These are phyloP conservation scores for Globodera rostochiensis DNA, from an alignment of 1,140 invertebrate genomes.

Conservation along the genomic window DNA sequence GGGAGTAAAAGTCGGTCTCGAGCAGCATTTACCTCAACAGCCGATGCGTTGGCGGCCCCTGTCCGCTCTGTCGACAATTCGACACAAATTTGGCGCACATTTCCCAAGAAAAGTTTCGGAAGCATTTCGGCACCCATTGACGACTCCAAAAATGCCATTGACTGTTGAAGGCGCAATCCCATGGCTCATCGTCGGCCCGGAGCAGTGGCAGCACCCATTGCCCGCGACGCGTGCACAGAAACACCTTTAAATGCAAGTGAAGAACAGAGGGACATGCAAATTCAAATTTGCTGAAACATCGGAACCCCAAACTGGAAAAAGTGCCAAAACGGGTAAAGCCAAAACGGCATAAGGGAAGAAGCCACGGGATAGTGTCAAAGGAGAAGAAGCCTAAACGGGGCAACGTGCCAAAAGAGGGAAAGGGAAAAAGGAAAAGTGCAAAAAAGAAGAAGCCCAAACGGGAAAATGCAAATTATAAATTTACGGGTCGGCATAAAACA, in stretches of 20 bases:
- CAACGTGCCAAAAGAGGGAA: no score
- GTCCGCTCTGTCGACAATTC: background rate
- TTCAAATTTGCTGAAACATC: background rate
- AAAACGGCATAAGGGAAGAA: no score
- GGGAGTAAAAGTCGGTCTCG: background rate
- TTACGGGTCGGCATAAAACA: background rate
- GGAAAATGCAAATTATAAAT: no score
- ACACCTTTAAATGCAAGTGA: slow-evolving; percentile 15
- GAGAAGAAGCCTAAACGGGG: no score
- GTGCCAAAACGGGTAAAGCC: no score
- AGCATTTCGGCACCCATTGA: background rate
- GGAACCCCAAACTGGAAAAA: no score
- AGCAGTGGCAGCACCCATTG: slow-evolving; percentile 16
- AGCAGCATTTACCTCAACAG: background rate
- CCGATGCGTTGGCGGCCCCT: background rate
- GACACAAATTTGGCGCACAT: background rate
- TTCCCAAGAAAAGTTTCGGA: background rate
- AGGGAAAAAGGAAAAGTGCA: no score
- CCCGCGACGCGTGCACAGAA: slow-evolving; percentile 23
- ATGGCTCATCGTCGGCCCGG: background rate
- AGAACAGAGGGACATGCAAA: background rate
- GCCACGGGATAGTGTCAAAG: no score
- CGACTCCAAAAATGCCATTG: slow-evolving; percentile 18
- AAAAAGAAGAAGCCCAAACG: no score
- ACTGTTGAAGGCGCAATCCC: slow-evolving; percentile 19